These are phyloP conservation scores for Halocaridina rubra DNA, from an alignment of 2,888 invertebrate species.

Conservation along the genomic window DNA sequence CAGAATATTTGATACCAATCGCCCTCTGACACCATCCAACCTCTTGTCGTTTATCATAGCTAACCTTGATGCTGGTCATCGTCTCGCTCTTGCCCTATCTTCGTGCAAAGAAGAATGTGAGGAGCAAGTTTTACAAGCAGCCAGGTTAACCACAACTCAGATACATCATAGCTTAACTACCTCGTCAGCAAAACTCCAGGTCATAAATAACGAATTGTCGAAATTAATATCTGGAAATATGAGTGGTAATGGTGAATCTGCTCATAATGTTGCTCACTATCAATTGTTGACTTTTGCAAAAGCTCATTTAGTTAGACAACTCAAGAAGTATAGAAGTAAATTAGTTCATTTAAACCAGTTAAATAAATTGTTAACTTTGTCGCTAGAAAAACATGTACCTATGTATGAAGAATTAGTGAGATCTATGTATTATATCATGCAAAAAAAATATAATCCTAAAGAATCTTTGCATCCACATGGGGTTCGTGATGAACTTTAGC, in stretches of 20 bases:
- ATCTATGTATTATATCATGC: conserved; percentile 27
- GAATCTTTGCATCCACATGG: background rate
- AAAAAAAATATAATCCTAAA: background rate
- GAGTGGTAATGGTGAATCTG: background rate
- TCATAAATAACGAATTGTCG: conserved; percentile 2
- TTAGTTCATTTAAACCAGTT: conserved; percentile 30
- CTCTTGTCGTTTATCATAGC: conserved; percentile 42
- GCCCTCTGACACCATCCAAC: conserved; percentile 38
- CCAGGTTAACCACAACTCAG: conserved; percentile 15
- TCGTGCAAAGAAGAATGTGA: conserved; percentile 26
- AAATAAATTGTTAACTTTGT: conserved; percentile 9
- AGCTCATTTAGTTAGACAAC: conserved; percentile 1
- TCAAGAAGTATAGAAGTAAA: conserved; percentile 11
- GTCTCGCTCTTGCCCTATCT: conserved; percentile 31
- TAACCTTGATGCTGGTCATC: conserved; percentile 27
- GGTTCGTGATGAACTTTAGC: conserved; percentile 25
- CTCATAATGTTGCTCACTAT: background rate
- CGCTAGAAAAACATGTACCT: conserved; percentile 3
- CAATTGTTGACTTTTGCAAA: background rate
- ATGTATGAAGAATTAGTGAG: background rate
- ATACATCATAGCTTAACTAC: conserved; percentile 24
- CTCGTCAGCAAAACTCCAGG: conserved; percentile 15
- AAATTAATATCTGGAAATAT: background rate
- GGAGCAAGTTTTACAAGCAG: conserved; percentile 29
- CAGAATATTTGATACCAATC: conserved; percentile 35